Evolutionary conservation across 2,113 vertebrate species (phyloP).

Genomic region (Pionites leucogaster): DNA sequence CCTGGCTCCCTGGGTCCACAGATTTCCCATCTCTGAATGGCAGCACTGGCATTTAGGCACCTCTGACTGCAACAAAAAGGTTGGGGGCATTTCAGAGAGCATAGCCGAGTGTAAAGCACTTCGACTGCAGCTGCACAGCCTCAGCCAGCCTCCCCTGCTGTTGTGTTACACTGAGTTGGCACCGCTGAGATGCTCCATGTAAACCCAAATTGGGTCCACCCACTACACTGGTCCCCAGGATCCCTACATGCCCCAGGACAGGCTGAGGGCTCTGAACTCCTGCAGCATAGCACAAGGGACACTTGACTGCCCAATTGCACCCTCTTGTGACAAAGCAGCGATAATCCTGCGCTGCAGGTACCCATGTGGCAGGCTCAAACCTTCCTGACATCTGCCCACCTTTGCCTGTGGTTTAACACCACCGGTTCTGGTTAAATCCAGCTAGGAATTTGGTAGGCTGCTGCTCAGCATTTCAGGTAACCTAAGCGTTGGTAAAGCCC

Average conservation of each 20-base stretch:
- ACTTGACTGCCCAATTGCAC: neutral
- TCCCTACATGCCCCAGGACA: neutral
- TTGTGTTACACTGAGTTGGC: rapidly evolving
- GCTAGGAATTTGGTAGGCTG: neutral
- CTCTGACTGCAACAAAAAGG: neutral
- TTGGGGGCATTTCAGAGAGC: neutral
- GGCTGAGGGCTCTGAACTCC: neutral
- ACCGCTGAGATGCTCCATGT: rapidly evolving
- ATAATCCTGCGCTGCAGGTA: neutral
- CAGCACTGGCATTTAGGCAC: neutral
- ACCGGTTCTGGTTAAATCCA: rapidly evolving
- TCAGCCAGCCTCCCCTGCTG: neutral
- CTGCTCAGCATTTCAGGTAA: neutral
- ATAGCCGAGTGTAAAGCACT: neutral
- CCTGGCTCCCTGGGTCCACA: neutral
- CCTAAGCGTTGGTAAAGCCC: rapidly evolving
- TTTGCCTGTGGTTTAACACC: rapidly evolving
- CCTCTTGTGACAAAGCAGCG: conserved; percentile 13
- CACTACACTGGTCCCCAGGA: neutral
- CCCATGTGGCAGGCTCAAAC: neutral
- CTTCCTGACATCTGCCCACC: rapidly evolving
- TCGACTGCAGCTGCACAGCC: neutral
- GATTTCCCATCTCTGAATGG: rapidly evolving
- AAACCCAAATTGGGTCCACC: rapidly evolving
- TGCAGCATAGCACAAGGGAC: neutral